Evolutionary conservation across 2,113 vertebrate genomes (phyloP), one percentile per base, ranked within the genome.

Genomic region (Lepisosteus oculatus): DNA sequence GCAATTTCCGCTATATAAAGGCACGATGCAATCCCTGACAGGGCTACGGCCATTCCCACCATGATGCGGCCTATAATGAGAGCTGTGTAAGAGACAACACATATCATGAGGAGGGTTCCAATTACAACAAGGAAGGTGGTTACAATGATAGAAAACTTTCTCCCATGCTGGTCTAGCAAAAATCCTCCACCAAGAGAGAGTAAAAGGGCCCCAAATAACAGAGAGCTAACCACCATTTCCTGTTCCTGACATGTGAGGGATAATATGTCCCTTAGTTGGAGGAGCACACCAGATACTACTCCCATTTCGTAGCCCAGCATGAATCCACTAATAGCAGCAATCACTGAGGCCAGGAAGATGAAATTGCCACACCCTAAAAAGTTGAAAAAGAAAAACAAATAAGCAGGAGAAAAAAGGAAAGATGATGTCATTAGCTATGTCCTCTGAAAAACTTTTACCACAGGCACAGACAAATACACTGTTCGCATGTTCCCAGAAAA

Each of bases 1-100:
- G 96, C 95, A 4, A 99, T 97, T 86, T 98, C 97, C 0, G 97
- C 95, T 0, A 98, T 94, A 67, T 99, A 99, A 17, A 98, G 92
- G 68, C 97, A 98, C 0, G 96, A 95, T 4, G 93, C 95, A 0
- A 93, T 95, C 2, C 95, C 94, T 0, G 96, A 97, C 14, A 98
- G 83, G 0, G 96, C 92, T 14, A 96, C 95, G n/a, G 95, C 95
- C 86, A 97, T 87, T 55, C 97, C 97, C 6, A 97, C 87, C 11
- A 93, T 83, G 4, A 93, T 80, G 13, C 97, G 90, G n/a, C 96
- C 97, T 17, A 86, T 62, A 0, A 94, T 85, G 6, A 99, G 87
- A 1, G 90, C 55, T 12, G 80, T 56, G 3, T 96, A 92, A 0
- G 95, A 95, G 13, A 87, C 80, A 55, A 83, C 74, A 29, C 91